A percentile compares a stretch with the other conserved stretches of the same genome.
Evolutionary conservation across 1,140 invertebrate species (phyloP).

Genomic region (Sitophilus oryzae): DNA sequence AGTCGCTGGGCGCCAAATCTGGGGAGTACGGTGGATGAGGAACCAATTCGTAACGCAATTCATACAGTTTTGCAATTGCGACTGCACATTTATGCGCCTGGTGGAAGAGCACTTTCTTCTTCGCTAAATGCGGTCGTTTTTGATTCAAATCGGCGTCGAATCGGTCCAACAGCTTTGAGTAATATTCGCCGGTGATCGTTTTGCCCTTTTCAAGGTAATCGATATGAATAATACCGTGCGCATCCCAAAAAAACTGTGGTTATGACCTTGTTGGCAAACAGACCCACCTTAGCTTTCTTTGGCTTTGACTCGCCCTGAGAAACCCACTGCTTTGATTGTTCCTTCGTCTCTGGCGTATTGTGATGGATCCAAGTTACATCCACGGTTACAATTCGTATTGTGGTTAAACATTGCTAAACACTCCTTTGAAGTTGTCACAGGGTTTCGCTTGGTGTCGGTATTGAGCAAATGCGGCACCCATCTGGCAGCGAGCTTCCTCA

Average conservation of each 20-base stretch:
- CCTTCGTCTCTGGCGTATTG: neutral
- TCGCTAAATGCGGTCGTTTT: neutral
- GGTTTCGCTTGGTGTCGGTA: too few relatives aligned
- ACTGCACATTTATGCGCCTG: neutral
- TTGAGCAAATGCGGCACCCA: too few relatives aligned
- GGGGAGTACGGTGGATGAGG: neutral
- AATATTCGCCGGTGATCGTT: neutral
- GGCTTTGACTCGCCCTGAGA: neutral
- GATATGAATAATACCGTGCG: neutral
- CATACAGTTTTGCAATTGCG: neutral
- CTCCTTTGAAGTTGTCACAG: too few relatives aligned
- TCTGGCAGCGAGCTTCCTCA: too few relatives aligned
- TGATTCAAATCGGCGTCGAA: neutral
- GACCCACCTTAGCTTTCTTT: neutral
- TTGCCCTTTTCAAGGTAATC: neutral
- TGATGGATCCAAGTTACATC: neutral
- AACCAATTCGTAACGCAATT: neutral
- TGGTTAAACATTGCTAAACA: neutral
- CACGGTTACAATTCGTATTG: neutral
- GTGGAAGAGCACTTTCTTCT: neutral
- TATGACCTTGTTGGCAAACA: neutral
- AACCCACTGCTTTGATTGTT: neutral
- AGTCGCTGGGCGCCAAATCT: neutral
- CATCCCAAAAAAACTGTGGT: neutral
- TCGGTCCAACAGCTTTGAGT: neutral